phyloP scores from a whole-genome alignment of 2,797 vertebrate genomes.

The Gambelia wislizenii region DNA sequence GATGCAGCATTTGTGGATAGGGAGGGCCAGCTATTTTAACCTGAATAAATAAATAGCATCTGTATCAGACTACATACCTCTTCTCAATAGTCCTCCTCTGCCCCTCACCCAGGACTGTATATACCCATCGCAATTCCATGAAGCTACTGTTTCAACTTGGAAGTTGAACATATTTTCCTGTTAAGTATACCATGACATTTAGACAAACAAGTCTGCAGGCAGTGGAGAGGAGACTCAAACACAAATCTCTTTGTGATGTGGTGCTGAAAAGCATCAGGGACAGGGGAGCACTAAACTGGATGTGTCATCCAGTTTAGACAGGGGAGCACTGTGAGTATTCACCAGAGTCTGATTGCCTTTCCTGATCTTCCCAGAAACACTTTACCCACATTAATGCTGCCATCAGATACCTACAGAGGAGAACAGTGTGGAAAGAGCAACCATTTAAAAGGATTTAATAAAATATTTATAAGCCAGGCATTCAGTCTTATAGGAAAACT shows the following conservation, averaged over 20 bases:
- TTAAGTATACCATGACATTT: background rate
- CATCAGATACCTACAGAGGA: conserved; percentile 48
- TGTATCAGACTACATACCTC: too few species aligned
- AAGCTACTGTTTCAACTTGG: too few species aligned
- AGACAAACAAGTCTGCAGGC: background rate
- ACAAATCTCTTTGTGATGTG: background rate
- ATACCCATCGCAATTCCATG: too few species aligned
- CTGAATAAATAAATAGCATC: too few species aligned
- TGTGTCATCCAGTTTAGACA: too few species aligned
- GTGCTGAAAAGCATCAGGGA: conserved; percentile 26
- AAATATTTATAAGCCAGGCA: conserved; percentile 70
- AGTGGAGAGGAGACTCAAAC: background rate
- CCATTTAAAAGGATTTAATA: conserved; percentile 67
- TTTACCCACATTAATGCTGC: conserved; percentile 20
- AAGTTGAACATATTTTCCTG: too few species aligned
- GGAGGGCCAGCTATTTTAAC: too few species aligned
- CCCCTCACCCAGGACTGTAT: too few species aligned
- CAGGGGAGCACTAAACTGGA: conserved; percentile 43
- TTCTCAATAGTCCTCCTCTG: too few species aligned
- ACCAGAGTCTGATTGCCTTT: conserved; percentile 54
- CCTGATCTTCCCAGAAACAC: conserved; percentile 55
- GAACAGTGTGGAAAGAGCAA: conserved; percentile 57
- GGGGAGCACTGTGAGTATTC: conserved; percentile 53
- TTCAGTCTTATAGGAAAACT: conserved; percentile 69
- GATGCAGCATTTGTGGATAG: too few species aligned